Evolutionary conservation across 2,888 invertebrate species (phyloP).

Genomic region (Heliconius sara): DNA sequence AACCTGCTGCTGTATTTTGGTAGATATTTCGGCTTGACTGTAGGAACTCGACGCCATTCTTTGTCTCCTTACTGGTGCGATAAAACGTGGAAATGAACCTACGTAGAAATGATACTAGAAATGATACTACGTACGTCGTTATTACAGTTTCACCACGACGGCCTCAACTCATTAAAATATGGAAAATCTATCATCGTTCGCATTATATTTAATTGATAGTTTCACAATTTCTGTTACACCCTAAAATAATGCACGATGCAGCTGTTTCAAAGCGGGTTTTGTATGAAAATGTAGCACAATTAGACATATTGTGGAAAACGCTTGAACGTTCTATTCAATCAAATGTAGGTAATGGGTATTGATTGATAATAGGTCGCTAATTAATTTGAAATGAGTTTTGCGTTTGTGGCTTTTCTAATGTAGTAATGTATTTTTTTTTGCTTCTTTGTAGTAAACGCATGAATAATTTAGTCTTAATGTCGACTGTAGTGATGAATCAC

Average conservation of each 20-base stretch:
- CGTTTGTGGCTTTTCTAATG: neutral
- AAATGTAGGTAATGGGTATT: neutral
- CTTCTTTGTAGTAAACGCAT: too few relatives aligned
- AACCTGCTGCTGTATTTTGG: too few relatives aligned
- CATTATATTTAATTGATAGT: neutral
- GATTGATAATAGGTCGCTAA: neutral
- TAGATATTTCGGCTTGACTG: too few relatives aligned
- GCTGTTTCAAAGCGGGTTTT: neutral
- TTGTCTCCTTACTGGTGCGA: too few relatives aligned
- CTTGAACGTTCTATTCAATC: neutral
- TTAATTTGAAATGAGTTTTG: neutral
- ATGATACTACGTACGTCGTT: neutral
- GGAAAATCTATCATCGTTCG: too few relatives aligned
- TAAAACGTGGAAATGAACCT: neutral
- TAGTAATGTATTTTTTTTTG: neutral
- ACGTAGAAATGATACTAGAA: neutral
- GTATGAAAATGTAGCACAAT: neutral
- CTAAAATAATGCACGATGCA: constrained; percentile 6
- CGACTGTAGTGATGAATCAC: too few relatives aligned
- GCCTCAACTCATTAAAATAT: too few relatives aligned
- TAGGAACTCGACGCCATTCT: too few relatives aligned
- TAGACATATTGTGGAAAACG: neutral
- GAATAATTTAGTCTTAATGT: too few relatives aligned
- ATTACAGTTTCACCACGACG: neutral
- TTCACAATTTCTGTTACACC: neutral